phyloP scores from a whole-genome alignment of 2,888 invertebrate genomes.

The Tetropium fuscum region DNA sequence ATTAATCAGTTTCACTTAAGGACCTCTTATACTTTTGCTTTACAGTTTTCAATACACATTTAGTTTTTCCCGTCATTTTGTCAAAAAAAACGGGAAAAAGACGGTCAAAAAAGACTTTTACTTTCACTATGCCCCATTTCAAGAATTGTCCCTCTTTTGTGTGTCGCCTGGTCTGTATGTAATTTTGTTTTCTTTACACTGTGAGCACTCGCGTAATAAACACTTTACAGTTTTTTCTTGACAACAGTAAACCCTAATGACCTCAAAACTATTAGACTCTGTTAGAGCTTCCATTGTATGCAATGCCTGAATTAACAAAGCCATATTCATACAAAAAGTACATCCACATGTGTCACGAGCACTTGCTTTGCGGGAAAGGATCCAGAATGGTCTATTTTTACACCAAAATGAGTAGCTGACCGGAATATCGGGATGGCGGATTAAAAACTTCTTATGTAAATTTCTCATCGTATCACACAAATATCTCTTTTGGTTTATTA shows the following conservation, averaged over 20 bases:
- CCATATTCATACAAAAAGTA: constrained; percentile 10
- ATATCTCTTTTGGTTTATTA: constrained; percentile 7
- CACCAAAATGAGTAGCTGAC: constrained; percentile 17
- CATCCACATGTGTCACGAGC: constrained; percentile 18
- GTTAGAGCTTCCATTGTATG: constrained; percentile 13
- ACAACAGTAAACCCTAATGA: constrained; percentile 10
- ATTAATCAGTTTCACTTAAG: constrained; percentile 11
- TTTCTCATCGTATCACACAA: constrained; percentile 9
- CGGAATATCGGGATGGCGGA: constrained; percentile 1
- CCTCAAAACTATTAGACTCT: constrained; percentile 7
- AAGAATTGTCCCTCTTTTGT: constrained; percentile 3
- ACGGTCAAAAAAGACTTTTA: too few species aligned
- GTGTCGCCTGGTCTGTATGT: constrained; percentile 1
- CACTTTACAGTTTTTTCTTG: constrained; percentile 9
- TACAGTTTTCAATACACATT: constrained; percentile 11
- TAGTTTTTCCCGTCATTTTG: constrained; percentile 14
- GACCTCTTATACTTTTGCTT: constrained; percentile 7
- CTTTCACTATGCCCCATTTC: constrained; percentile 7
- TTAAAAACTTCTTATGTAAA: constrained; percentile 21
- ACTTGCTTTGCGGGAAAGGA: constrained; percentile 7
- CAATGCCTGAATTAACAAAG: constrained; percentile 10
- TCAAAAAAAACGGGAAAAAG: constrained; percentile 10
- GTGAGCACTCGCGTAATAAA: constrained; percentile 14
- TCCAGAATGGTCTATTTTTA: constrained; percentile 12
- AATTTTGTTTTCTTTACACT: constrained; percentile 9